Evolutionary conservation across 2,888 invertebrate species (phyloP), one percentile per base, ranked within the genome.

Genomic region (Dorcus parallelipipedus): DNA sequence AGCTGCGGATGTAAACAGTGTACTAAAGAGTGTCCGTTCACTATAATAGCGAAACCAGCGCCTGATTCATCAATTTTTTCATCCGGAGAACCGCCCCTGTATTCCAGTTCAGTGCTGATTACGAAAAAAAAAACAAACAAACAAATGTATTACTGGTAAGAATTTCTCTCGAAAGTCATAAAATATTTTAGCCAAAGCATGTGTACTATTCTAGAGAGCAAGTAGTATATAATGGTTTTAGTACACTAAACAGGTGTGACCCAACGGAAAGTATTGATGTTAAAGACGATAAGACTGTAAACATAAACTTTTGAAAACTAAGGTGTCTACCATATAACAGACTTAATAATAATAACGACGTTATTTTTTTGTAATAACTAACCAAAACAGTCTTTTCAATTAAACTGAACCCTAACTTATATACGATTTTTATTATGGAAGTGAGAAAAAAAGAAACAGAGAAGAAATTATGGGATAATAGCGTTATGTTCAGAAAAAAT

Each of bases 1-100:
- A 97, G 80, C 72, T 93, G 90, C 38, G 93, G 91, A 73, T 93
- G 90, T 67, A 99, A 81, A 65, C 97, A 98, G 80, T 97, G 93
- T 54, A 94, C 95, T 73, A 99, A 82, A 58, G 97, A 97, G 80
- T 97, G 96, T 2, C 99, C 99, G 80, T 96, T 98, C 73, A 99
- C 88, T 65, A 99, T 95, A 68, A 99, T 87, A 4, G 97, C 97
- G 78, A 95, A 97, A 49, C 90, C 92, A 59, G 86, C 73, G 1
- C 66, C 60, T 2, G 73, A 84, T 65, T 85, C 82, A 72, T 90
- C 89, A 9, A 59, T 59, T 47, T 54, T 57, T 23, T 49, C 56
- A 40, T 81, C 81, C 17, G 78, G 76, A 41, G 80, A 74, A 76
- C 85, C 80, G 72, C 81, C 68, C 74, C 78, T 78, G 68, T 86